A percentile compares a stretch with the other conserved stretches of the same genome.
These are phyloP conservation scores for Sylvilagus floridanus DNA, from an alignment of 2,797 vertebrate species.

Conservation along the genomic window DNA sequence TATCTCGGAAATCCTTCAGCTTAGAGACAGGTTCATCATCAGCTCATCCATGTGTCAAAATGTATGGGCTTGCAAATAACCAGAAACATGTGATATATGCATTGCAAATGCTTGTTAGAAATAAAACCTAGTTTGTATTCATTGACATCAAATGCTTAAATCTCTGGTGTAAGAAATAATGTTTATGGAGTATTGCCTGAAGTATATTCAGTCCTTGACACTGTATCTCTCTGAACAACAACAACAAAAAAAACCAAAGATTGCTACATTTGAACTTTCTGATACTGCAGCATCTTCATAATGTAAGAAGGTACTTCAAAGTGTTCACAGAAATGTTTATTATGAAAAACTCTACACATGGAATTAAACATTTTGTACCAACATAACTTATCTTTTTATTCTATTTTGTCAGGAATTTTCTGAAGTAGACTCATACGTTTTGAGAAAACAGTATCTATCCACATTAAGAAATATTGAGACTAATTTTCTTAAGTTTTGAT, in stretches of 20 bases:
- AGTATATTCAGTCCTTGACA: not conserved
- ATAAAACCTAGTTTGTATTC: not conserved
- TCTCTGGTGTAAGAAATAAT: conserved; percentile 14
- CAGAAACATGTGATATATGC: not conserved
- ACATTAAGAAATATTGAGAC: not conserved
- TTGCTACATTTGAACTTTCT: not conserved
- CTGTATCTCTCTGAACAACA: not conserved
- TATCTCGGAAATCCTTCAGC: not conserved
- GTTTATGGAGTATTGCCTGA: not conserved
- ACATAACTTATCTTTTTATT: too few species aligned
- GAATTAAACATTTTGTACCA: too few species aligned
- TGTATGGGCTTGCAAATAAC: not conserved
- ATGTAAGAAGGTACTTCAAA: not conserved
- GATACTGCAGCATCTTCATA: not conserved
- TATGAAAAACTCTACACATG: too few species aligned
- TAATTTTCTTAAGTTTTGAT: conserved; percentile 39
- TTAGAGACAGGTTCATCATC: not conserved
- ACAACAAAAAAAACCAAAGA: not conserved
- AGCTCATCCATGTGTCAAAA: not conserved
- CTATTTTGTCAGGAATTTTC: too few species aligned
- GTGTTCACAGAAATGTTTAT: too few species aligned
- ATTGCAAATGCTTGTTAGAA: not conserved
- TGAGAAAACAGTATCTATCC: not conserved
- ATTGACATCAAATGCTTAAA: conserved; percentile 22
- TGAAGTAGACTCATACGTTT: not conserved